phyloP scores from a whole-genome alignment of 2,113 vertebrate genomes.

The Hippopotamus amphibius region DNA sequence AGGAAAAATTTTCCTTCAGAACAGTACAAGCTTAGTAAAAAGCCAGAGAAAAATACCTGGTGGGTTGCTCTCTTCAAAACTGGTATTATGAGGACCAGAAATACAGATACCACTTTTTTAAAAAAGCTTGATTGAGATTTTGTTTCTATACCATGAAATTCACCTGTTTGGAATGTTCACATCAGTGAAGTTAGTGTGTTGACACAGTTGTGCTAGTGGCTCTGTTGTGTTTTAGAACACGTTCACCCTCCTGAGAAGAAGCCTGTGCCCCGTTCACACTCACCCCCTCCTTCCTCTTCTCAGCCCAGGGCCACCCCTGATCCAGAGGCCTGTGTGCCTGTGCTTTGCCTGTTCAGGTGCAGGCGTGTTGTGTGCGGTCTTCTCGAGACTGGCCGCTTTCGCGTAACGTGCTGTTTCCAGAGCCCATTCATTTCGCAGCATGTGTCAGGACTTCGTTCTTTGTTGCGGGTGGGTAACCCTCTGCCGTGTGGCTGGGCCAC shows the following conservation, averaged over 20 bases:
- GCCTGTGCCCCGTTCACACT: not conserved
- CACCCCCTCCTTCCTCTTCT: not conserved
- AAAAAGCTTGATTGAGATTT: too few relatives aligned
- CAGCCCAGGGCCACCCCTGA: fast-evolving
- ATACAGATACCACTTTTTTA: not conserved
- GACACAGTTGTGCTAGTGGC: not conserved
- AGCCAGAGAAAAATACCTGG: not conserved
- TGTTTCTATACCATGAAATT: not conserved
- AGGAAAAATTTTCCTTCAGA: not conserved
- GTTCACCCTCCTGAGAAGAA: not conserved
- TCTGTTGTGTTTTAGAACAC: not conserved
- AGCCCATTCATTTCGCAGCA: not conserved
- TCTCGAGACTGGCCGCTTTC: not conserved
- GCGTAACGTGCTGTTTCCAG: not conserved
- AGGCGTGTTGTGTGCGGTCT: too few relatives aligned
- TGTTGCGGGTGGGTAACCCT: not conserved
- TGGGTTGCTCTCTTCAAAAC: not conserved
- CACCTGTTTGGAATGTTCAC: fast-evolving
- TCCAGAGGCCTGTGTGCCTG: too few relatives aligned
- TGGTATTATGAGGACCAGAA: not conserved
- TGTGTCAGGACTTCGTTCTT: not conserved
- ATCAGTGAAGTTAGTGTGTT: fast-evolving
- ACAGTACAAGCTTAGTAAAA: not conserved
- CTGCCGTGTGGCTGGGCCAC: not conserved
- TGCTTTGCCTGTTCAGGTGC: not conserved